Base-by-base conservation (phyloP, 2,113 vertebrate species). In the Dipodomys stephensi region DNA sequence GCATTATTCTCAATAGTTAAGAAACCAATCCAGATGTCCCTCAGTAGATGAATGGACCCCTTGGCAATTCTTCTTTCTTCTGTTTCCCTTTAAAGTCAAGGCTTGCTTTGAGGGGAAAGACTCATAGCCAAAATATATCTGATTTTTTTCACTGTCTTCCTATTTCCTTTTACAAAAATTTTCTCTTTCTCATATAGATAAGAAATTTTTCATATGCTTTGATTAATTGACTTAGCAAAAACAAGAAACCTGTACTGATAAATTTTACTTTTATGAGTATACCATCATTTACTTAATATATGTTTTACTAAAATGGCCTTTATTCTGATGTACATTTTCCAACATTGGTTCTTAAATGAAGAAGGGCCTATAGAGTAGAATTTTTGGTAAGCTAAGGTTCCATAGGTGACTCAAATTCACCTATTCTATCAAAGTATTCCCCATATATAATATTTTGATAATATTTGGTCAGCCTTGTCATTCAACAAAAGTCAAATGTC, bases 301-400 rank as follows among this genome's bases (percentile, higher is more conserved):
- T 46, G 80, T 71, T 93, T 25, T 76, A 81, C 10, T n/a, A 62
- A 81, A 90, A 78, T 23, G 0, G 23, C 10, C 39, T 6, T 62
- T 39, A 67, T 35, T 64, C 19, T 49, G 69, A 74, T n/a, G 7
- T 20, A 20, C 12, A 64, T 67, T 91, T 77, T 82, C n/a, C 80
- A 69, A 49, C 9, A 73, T 83, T 89, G 16, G 25, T 64, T 84
- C 46, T 87, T 93, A 76, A 89, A 87, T 83, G 39, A 90, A 92
- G 8, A 65, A 57, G 12, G 53, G 13, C 39, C 39, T 4, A 88
- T n/a, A 88, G 25, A 79, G 7, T 10, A 72, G 12, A 84, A 65
- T 92, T 95, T 92, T 88, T 6, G 39, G 5, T 68, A 53, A 80
- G 60, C 53, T 16, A 18, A 35, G 12, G 2, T 57, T 11, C 53